These are phyloP conservation scores for Pissodes strobi DNA, from an alignment of 1,140 invertebrate genomes.

Conservation along the genomic window DNA sequence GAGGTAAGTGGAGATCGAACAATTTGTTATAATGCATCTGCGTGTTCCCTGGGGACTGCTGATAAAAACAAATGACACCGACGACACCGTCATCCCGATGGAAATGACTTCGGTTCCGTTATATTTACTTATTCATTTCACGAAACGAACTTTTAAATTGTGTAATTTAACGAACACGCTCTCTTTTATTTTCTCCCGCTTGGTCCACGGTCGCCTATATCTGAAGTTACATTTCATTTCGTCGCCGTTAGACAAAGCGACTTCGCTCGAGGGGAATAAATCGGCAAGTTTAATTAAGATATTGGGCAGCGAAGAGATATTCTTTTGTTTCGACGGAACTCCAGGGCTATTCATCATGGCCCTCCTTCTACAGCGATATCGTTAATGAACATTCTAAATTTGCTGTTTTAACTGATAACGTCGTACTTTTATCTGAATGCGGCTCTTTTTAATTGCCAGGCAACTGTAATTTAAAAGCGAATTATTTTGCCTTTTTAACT, in stretches of 20 bases:
- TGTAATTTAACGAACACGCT: constrained; percentile 54
- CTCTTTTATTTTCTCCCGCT: constrained; percentile 49
- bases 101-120: constrained; percentile 45
- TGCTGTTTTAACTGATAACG: constrained; percentile 46
- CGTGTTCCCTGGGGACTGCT: constrained; percentile 43
- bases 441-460: constrained; percentile 22
- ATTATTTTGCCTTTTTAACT: constrained; percentile 4
- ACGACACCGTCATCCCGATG: constrained; percentile 48
- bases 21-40: constrained; percentile 47
- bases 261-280: constrained; percentile 48
- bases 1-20: constrained; percentile 14
- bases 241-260: constrained; percentile 49
- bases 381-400: constrained; percentile 56
- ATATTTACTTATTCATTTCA: constrained; percentile 55
- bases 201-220: constrained; percentile 31
- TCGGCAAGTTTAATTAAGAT: constrained; percentile 57
- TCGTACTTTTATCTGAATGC: constrained; percentile 39
- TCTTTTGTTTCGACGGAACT: constrained; percentile 53
- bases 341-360: constrained; percentile 53
- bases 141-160: constrained; percentile 56
- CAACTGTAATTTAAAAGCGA: constrained; percentile 10
- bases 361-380: constrained; percentile 47
- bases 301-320: constrained; percentile 54
- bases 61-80: constrained; percentile 54
- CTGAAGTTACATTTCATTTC: constrained; percentile 48